Evolutionary conservation across 2,797 vertebrate species (phyloP).

Genomic region (Poecilia velifera): DNA sequence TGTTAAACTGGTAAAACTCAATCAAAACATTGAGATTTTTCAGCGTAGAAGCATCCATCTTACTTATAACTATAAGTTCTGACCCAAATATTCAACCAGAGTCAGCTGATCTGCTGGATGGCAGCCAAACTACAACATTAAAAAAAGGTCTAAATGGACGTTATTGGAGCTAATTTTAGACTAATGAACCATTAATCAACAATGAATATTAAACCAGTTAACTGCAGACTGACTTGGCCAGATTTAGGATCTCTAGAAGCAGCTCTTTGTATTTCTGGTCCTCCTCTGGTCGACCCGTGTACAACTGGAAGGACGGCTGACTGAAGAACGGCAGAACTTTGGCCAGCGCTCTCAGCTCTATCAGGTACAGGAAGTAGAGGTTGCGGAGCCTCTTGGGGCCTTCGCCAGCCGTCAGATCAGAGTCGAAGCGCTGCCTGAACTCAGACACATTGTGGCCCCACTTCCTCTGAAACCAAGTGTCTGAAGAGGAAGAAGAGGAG

Average conservation of each 20-base stretch:
- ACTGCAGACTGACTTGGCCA: constrained; percentile 84
- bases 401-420: constrained; percentile 87
- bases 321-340: constrained; percentile 91
- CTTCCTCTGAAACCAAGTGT: constrained; percentile 87
- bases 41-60: neutral
- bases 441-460: constrained; percentile 92
- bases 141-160: too few relatives aligned
- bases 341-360: constrained; percentile 91
- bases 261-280: constrained; percentile 82
- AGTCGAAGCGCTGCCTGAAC: constrained; percentile 91
- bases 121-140: too few relatives aligned
- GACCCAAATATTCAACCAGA: neutral
- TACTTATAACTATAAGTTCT: too few relatives aligned
- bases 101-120: too few relatives aligned
- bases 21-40: neutral
- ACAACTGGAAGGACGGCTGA: constrained; percentile 84
- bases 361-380: constrained; percentile 94
- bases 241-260: constrained; percentile 86
- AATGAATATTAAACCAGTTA: too few relatives aligned
- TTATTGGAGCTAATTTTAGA: too few relatives aligned
- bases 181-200: too few relatives aligned
- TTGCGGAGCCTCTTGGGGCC: constrained; percentile 91
- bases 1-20: neutral
- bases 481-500: constrained; percentile 63
- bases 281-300: constrained; percentile 82